Evolutionary conservation across 2,113 vertebrate genomes (phyloP).

Genomic region (Entelurus aequoreus): DNA sequence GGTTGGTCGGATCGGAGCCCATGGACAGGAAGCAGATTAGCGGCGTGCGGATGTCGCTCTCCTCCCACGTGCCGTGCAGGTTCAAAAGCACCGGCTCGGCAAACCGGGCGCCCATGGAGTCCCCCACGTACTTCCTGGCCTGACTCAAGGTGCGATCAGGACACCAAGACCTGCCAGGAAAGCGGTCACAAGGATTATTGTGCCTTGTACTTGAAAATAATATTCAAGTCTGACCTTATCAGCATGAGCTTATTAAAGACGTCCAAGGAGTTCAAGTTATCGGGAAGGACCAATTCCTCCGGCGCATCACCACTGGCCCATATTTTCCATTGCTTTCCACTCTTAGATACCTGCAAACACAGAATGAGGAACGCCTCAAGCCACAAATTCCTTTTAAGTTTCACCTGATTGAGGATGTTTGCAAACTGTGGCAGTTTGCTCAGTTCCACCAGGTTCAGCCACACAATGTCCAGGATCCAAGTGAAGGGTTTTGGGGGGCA

Average conservation of each 20-base stretch:
- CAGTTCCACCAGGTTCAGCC: conserved; percentile 86
- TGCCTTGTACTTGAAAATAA: neutral
- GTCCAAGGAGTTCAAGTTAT: conserved; percentile 78
- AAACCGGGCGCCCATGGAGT: conserved; percentile 78
- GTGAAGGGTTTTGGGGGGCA: conserved; percentile 80
- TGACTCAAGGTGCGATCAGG: conserved; percentile 76
- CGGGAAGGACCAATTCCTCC: conserved; percentile 77
- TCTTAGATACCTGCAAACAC: conserved; percentile 46
- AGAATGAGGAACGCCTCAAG: neutral
- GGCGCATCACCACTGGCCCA: conserved; percentile 85
- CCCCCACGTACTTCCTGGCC: conserved; percentile 81
- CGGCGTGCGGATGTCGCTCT: conserved; percentile 79
- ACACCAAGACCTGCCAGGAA: conserved; percentile 74
- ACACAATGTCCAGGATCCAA: conserved; percentile 88
- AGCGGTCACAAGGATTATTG: neutral
- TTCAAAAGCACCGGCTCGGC: conserved; percentile 78
- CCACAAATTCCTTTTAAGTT: neutral
- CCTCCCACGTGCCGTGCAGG: conserved; percentile 82
- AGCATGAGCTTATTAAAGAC: conserved; percentile 81
- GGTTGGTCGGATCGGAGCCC: conserved; percentile 85
- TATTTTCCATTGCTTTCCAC: conserved; percentile 82
- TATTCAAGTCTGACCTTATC: conserved; percentile 60
- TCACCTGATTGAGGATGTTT: conserved; percentile 78
- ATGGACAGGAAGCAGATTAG: conserved; percentile 87
- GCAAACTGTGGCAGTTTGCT: conserved; percentile 80